Percentiles rank a stretch among this genome's conserved stretches.
Evolutionary conservation across 2,888 invertebrate species (phyloP).

Genomic region (Lithophane ornitopus): DNA sequence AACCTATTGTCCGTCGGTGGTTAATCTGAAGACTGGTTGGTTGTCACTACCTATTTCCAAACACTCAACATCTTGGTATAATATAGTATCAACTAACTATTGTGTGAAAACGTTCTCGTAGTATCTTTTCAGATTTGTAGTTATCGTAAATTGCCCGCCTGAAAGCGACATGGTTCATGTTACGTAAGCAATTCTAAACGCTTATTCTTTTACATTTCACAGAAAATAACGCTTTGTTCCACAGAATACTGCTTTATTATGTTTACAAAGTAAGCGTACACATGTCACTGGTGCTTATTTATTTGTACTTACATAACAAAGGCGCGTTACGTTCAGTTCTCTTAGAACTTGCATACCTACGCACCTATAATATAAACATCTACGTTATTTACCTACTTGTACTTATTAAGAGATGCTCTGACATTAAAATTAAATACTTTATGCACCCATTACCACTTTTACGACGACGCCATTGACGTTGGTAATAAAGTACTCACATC

Average conservation of each 20-base stretch:
- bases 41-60: background rate
- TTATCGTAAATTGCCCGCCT: slow-evolving; percentile 46
- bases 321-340: slow-evolving; percentile 34
- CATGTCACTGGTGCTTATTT: slow-evolving; percentile 45
- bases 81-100: slow-evolving; percentile 1
- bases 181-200: slow-evolving; percentile 55
- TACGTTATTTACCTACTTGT: slow-evolving; percentile 30
- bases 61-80: slow-evolving; percentile 1
- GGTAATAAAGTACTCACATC: slow-evolving; percentile 11
- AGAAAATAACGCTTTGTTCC: slow-evolving; percentile 45
- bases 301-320: slow-evolving; percentile 58
- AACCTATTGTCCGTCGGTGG: background rate
- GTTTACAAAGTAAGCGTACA: slow-evolving; percentile 45
- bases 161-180: slow-evolving; percentile 42
- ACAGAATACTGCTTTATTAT: slow-evolving; percentile 43
- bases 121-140: slow-evolving; percentile 33
- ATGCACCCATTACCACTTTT: slow-evolving; percentile 48
- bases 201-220: slow-evolving; percentile 44
- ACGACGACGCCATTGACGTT: slow-evolving; percentile 33
- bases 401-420: slow-evolving; percentile 35
- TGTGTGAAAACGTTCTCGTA: slow-evolving; percentile 30
- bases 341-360: slow-evolving; percentile 33
- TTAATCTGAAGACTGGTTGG: background rate
- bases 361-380: slow-evolving; percentile 36
- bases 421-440: slow-evolving; percentile 53